phyloP scores from a whole-genome alignment of 2,113 vertebrate genomes.

The Aramus guarauna region DNA sequence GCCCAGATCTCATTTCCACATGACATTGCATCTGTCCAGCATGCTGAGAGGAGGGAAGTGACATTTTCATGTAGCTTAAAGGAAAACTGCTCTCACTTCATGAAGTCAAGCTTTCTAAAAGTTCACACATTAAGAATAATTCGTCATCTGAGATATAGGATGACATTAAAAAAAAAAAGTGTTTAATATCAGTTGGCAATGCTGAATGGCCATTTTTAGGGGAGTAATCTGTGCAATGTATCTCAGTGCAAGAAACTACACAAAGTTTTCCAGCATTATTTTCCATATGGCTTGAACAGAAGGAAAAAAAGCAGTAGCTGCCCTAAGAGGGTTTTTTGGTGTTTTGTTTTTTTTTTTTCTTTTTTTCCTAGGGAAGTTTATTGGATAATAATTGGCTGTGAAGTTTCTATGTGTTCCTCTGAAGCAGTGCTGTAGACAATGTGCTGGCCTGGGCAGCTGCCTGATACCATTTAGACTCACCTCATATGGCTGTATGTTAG shows the following conservation, averaged over 20 bases:
- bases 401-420: background rate
- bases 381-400: background rate
- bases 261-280: background rate
- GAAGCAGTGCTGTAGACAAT: background rate
- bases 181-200: background rate
- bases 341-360: too few species aligned
- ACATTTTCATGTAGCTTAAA: background rate
- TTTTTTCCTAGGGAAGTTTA: background rate
- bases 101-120: background rate
- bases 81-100: background rate
- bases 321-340: background rate
- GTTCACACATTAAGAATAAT: background rate
- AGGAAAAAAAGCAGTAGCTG: background rate
- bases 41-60: background rate
- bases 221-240: background rate
- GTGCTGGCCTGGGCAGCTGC: too few species aligned
- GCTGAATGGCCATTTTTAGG: background rate
- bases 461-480: background rate
- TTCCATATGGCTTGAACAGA: background rate
- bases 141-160: background rate
- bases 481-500: rapidly evolving
- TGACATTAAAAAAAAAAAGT: background rate
- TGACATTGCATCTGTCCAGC: background rate
- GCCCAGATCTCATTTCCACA: background rate
- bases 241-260: background rate